A percentile compares a stretch with the other conserved stretches of the same genome.
Evolutionary conservation across 2,797 vertebrate genomes (phyloP).

Genomic region (Dromococcyx pavoninus): DNA sequence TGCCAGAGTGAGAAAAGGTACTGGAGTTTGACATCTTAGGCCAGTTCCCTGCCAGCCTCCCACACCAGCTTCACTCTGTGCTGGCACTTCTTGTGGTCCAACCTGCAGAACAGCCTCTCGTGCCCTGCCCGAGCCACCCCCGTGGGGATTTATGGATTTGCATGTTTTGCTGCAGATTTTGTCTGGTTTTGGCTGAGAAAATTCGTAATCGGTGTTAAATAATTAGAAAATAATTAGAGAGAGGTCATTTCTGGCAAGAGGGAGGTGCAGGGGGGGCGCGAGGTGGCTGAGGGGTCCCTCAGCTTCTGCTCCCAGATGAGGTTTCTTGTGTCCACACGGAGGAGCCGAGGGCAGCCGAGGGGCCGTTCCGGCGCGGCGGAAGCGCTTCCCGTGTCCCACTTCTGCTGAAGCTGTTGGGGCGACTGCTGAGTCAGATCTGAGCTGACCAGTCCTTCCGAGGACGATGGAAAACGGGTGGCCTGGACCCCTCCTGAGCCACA

Average conservation of each 20-base stretch:
- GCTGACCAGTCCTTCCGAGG: fast-evolving
- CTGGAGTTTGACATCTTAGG: fast-evolving
- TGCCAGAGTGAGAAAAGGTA: fast-evolving
- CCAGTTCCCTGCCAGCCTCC: background rate
- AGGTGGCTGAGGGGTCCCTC: background rate
- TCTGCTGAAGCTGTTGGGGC: background rate
- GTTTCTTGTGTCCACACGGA: background rate
- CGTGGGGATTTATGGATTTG: background rate
- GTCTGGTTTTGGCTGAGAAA: background rate
- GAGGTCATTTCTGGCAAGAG: background rate
- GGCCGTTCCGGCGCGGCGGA: background rate
- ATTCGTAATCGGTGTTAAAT: background rate
- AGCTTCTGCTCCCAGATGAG: background rate
- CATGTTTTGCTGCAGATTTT: background rate
- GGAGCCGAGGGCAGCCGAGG: background rate
- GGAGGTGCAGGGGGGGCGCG: background rate
- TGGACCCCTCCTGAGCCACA: background rate
- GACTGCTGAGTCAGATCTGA: background rate
- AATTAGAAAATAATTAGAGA: too few species aligned
- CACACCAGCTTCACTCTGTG: background rate
- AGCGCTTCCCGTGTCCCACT: background rate
- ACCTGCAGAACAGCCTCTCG: background rate
- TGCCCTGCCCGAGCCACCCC: background rate
- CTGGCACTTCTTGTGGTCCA: background rate
- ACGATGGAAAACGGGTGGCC: background rate